These are phyloP conservation scores for Acinonyx jubatus DNA, from an alignment of 2,113 vertebrate species.

Conservation along the genomic window DNA sequence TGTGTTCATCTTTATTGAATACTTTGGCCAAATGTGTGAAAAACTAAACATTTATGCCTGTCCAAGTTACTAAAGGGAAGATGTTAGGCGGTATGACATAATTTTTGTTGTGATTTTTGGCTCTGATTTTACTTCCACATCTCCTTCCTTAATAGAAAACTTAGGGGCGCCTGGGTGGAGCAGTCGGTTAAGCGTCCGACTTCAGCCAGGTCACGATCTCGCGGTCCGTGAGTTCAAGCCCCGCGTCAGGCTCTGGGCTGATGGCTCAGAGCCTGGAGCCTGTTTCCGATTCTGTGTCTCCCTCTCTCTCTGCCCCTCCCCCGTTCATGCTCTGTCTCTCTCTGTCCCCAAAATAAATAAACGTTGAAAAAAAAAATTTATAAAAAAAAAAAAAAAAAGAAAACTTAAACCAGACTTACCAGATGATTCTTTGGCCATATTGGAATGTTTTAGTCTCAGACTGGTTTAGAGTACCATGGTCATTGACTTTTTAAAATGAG, in stretches of 20 bases:
- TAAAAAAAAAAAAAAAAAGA: neutral
- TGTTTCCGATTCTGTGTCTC: too few species aligned
- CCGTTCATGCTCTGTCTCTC: too few species aligned
- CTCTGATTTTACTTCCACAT: neutral
- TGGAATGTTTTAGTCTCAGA: neutral
- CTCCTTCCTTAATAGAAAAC: neutral
- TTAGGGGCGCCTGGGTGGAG: neutral
- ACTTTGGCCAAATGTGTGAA: neutral
- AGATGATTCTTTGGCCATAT: neutral
- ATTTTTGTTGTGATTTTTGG: neutral
- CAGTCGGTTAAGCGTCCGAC: too few species aligned
- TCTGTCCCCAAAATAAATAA: too few species aligned
- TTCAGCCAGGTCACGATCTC: too few species aligned
- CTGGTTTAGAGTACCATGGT: neutral
- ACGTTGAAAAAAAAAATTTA: too few species aligned
- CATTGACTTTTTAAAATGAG: neutral
- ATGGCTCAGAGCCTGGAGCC: too few species aligned
- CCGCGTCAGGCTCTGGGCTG: too few species aligned
- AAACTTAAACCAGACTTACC: neutral
- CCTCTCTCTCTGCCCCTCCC: too few species aligned
- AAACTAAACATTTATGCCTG: neutral
- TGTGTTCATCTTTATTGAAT: constrained; percentile 9
- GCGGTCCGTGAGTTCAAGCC: too few species aligned
- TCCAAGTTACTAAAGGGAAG: neutral
- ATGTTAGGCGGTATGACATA: neutral